Conservation (phyloP, 2,888 invertebrate species). For the Flabesymbios commensalis region DNA sequence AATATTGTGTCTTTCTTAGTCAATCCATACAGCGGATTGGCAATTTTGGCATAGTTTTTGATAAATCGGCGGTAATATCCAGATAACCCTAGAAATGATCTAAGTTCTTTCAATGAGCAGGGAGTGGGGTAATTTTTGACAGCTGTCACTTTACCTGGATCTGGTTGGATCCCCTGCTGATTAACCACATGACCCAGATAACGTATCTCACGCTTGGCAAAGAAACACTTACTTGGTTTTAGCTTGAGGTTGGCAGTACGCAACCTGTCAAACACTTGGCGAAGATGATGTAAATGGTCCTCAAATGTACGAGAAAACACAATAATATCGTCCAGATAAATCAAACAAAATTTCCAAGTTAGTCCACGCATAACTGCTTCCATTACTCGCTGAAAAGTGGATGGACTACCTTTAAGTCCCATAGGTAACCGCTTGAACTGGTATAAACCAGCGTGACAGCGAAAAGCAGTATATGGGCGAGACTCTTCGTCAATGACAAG, state of each 20-base stretch:
- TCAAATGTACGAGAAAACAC: background rate
- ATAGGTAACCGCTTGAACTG: background rate
- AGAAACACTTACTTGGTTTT: background rate
- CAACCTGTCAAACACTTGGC: background rate
- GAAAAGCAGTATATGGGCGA: background rate
- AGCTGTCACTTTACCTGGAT: background rate
- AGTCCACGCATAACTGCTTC: background rate
- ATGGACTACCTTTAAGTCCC: background rate
- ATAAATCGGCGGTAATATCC: conserved; percentile 1
- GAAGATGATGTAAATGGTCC: background rate
- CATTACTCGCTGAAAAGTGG: background rate
- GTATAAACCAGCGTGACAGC: background rate
- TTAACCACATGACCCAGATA: conserved; percentile 4
- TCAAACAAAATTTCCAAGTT: background rate
- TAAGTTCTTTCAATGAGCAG: background rate
- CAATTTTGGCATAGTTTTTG: background rate
- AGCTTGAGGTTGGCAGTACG: background rate
- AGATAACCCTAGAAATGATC: background rate
- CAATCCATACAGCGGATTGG: background rate
- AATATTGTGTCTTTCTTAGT: conserved; percentile 2
- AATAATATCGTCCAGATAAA: conserved; percentile 7
- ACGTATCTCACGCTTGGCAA: background rate
- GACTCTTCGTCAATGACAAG: background rate
- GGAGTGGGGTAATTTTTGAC: background rate
- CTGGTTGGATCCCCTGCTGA: background rate